Conservation (phyloP, 2,888 invertebrate genomes). For the Eledone cirrhosa region DNA sequence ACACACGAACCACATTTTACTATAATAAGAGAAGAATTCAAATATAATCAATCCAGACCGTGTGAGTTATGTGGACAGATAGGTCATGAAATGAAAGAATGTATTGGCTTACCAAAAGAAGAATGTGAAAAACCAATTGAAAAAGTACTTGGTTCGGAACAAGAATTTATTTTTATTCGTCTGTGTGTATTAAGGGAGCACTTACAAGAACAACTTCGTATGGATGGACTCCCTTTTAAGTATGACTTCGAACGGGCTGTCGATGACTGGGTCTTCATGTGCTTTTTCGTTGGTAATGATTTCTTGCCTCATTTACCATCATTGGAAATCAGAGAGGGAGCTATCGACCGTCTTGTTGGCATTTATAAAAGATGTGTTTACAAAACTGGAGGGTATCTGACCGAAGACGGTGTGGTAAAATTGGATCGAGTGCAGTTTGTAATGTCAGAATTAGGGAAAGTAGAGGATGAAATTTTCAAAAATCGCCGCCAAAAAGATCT, state of each 20-base stretch:
- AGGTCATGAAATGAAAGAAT: conserved; percentile 95
- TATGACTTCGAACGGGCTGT: conserved; percentile 94
- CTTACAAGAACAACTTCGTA: conserved; percentile 84
- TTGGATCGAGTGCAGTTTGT: conserved; percentile 93
- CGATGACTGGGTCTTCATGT: conserved; percentile 98
- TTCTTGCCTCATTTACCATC: conserved; percentile 98
- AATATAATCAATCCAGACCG: conserved; percentile 93
- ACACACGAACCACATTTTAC: conserved; percentile 99
- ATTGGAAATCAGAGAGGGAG: conserved; percentile 94
- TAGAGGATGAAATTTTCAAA: conserved; percentile 97
- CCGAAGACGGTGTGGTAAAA: conserved; percentile 92
- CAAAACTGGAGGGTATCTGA: conserved; percentile 93
- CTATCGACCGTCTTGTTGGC: conserved; percentile 90
- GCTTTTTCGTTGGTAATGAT: conserved; percentile 99
- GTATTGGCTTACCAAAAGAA: conserved; percentile 77
- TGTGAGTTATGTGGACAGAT: conserved; percentile 90
- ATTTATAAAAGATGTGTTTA: conserved; percentile 94
- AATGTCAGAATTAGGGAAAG: conserved; percentile 89
- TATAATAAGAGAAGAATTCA: conserved; percentile 97
- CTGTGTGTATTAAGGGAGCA: conserved; percentile 93
- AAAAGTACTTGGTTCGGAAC: conserved; percentile 72
- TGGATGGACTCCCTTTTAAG: conserved; percentile 88
- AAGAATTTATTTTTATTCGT: conserved; percentile 88
- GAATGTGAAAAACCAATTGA: conserved; percentile 69
- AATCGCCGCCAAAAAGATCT: conserved; percentile 86